Evolutionary conservation across 2,888 invertebrate species (phyloP).

Genomic region (Andrena flavipes): DNA sequence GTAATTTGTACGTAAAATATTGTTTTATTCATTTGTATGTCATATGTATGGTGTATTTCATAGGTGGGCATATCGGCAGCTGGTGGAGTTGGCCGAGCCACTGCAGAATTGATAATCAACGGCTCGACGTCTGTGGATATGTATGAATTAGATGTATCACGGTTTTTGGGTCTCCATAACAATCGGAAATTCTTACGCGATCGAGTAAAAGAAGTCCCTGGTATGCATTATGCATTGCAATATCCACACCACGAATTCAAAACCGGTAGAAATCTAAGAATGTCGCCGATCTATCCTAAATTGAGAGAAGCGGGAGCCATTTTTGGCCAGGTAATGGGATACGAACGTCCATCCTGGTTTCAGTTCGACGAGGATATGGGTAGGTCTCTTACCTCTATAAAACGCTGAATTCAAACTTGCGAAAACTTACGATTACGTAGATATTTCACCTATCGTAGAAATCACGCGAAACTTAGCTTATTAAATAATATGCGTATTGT

Average conservation of each 20-base stretch:
- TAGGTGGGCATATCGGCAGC: slow-evolving; percentile 96
- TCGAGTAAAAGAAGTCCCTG: slow-evolving; percentile 96
- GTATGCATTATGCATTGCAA: slow-evolving; percentile 92
- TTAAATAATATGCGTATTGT: neutral
- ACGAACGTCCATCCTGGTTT: slow-evolving; percentile 97
- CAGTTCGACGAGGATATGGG: slow-evolving; percentile 86
- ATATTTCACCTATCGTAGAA: neutral
- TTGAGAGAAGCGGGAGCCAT: slow-evolving; percentile 96
- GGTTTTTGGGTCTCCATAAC: slow-evolving; percentile 97
- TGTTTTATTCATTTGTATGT: slow-evolving; percentile 2
- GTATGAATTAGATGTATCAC: slow-evolving; percentile 94
- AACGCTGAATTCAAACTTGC: neutral
- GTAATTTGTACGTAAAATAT: neutral
- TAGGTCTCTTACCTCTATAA: slow-evolving; percentile 66
- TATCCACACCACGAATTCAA: slow-evolving; percentile 95
- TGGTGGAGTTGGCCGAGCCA: slow-evolving; percentile 96
- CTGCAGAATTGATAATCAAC: slow-evolving; percentile 94
- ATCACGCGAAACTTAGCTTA: neutral
- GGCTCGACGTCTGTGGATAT: slow-evolving; percentile 93
- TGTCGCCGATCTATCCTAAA: slow-evolving; percentile 97
- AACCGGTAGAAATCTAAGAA: slow-evolving; percentile 94
- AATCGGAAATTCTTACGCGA: slow-evolving; percentile 96
- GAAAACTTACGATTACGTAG: neutral
- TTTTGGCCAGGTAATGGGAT: slow-evolving; percentile 99
- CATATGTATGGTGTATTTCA: slow-evolving; percentile 14